Conservation (phyloP, 92 coral and sea anemone species). For the Epizoanthus fatuus region DNA sequence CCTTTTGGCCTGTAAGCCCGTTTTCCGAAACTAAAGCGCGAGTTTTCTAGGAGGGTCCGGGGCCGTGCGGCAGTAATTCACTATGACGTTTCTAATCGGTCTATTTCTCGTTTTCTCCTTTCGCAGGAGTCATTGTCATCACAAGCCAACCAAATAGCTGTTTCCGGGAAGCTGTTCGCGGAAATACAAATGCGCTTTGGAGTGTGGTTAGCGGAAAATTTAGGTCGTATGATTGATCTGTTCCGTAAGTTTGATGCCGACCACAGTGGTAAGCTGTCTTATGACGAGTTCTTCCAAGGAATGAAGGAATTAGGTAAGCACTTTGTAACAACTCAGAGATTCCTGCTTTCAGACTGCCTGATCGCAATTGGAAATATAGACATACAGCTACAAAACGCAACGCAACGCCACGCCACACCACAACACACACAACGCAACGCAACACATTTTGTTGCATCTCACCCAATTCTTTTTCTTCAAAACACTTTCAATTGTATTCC, state of each 20-base stretch:
- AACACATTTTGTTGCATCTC: too few species aligned
- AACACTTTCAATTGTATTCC: background rate
- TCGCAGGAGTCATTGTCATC: slow-evolving; percentile 19
- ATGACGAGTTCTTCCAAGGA: slow-evolving; percentile 80
- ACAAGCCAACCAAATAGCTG: slow-evolving; percentile 29
- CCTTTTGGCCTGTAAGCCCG: too few species aligned
- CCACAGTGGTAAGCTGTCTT: slow-evolving; percentile 72
- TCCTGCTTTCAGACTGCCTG: too few species aligned
- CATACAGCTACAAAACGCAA: too few species aligned
- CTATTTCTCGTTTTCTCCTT: background rate
- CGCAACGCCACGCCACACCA: too few species aligned
- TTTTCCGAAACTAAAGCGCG: too few species aligned
- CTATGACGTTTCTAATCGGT: too few species aligned
- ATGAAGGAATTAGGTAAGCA: slow-evolving; percentile 76
- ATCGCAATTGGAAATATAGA: too few species aligned
- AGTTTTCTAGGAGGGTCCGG: too few species aligned
- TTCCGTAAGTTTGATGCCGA: slow-evolving; percentile 81
- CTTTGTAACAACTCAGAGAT: background rate
- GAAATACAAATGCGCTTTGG: slow-evolving; percentile 72
- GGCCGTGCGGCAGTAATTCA: too few species aligned
- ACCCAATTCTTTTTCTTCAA: background rate
- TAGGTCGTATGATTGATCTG: slow-evolving; percentile 73
- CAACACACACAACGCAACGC: too few species aligned
- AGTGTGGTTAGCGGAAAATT: slow-evolving; percentile 70
- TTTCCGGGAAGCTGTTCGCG: slow-evolving; percentile 13